Base-by-base conservation (phyloP, 2,888 invertebrate genomes). In the Cataglyphis altisquamis region DNA sequence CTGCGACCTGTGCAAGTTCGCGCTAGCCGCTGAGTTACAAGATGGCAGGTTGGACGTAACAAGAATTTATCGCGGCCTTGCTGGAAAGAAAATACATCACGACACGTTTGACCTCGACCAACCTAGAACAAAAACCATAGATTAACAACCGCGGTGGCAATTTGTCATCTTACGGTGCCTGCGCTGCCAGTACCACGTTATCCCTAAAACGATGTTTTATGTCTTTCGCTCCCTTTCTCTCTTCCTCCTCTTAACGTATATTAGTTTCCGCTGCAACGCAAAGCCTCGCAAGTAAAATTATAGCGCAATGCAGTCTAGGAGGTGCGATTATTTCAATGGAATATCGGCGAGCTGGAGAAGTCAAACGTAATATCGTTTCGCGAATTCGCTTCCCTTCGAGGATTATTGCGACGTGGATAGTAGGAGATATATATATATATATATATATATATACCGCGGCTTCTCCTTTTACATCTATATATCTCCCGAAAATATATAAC, bases 31-130 rank as follows among this genome's bases (percentile, higher is more conserved):
- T 66, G 77, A 80, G 74, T 84, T 73, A 67, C 60, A 82, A 86
- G 82, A 83, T 66, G 70, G 32, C 29, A 66, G 64, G 55, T 70
- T 32, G 70, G 82, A 70, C 68, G 73, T 84, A 89, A 86, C 87
- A 82, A 85, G 87, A 77, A 89, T 87, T 84, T 87, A 89, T 89
- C 84, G 78, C 60, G 78, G 78, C 39, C 41, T 45, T 45, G 72
- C 78, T 36, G 60, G 72, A 72, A 80, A 80, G 78, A 80, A 80
- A 72, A 80, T 80, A 80, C 78, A 80, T 80, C 78, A 72, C 72
- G 78, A 80, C 78, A 80, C 72, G 78, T 80, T 80, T 80, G 78
- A 80, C 78, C 78, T 62, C 72, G 52, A 77, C 62, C 81, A 62
- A 39, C 63, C 77, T 48, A 10, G 8, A 15, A 41, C 81, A 82